These are phyloP conservation scores for Lampris megalopsis DNA, from an alignment of 2,113 vertebrate genomes.

Conservation along the genomic window DNA sequence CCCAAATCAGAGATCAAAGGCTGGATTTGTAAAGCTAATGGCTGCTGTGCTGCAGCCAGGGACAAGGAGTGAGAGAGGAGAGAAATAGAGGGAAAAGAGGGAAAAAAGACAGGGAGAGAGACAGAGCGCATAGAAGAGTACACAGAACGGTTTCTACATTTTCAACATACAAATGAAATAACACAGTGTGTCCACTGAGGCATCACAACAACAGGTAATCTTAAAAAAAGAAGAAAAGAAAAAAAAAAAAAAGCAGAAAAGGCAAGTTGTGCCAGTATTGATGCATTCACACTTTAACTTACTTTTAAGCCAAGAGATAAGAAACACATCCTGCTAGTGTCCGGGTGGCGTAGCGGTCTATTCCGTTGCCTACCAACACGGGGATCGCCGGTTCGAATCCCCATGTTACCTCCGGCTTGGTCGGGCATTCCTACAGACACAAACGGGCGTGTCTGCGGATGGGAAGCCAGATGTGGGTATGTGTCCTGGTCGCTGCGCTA, in stretches of 20 bases:
- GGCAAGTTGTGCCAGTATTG: slow-evolving; percentile 47
- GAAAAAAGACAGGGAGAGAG: slow-evolving; percentile 62
- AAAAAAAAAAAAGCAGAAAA: neutral
- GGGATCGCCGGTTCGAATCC: too few species aligned
- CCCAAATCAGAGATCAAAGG: slow-evolving; percentile 99
- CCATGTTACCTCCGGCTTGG: too few species aligned
- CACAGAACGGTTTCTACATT: slow-evolving; percentile 57
- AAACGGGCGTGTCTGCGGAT: too few species aligned
- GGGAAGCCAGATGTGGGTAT: too few species aligned
- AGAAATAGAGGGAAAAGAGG: slow-evolving; percentile 56
- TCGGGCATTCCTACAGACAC: too few species aligned
- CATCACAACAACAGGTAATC: too few species aligned
- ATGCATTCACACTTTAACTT: slow-evolving; percentile 78
- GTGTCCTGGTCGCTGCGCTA: too few species aligned
- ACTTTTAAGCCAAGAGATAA: slow-evolving; percentile 73
- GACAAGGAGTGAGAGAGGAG: slow-evolving; percentile 68
- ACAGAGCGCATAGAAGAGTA: slow-evolving; percentile 29
- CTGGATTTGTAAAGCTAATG: slow-evolving; percentile 99
- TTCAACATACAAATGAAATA: slow-evolving; percentile 44
- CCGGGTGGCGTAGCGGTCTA: too few species aligned
- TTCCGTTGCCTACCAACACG: too few species aligned
- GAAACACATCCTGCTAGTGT: slow-evolving; percentile 70
- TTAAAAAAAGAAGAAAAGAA: neutral
- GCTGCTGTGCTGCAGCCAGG: slow-evolving; percentile 92
- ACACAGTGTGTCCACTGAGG: slow-evolving; percentile 30